Evolutionary conservation across 2,797 vertebrate species (phyloP).

Genomic region (Alcedo quadribrachys): DNA sequence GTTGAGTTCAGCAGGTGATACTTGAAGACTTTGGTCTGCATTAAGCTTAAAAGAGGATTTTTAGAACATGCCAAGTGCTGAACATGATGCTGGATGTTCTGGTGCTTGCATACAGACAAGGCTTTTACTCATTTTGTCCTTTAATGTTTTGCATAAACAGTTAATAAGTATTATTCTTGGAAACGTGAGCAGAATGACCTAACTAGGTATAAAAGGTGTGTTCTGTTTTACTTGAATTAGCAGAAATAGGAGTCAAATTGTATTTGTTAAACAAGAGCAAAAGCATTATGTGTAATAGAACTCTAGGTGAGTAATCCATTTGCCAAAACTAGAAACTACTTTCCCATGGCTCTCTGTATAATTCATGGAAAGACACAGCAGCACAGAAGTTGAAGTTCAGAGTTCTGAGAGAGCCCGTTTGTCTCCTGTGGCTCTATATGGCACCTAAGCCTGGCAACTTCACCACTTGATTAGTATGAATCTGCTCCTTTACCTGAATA

Average conservation of each 20-base stretch:
- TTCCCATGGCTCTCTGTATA: neutral
- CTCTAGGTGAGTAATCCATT: neutral
- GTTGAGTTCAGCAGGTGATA: neutral
- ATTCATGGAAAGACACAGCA: neutral
- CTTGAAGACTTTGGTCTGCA: neutral
- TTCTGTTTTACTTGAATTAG: neutral
- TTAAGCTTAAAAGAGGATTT: neutral
- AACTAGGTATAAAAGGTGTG: neutral
- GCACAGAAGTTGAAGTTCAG: neutral
- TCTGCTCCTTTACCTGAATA: neutral
- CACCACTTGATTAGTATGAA: neutral
- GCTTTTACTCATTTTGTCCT: neutral
- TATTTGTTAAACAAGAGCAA: neutral
- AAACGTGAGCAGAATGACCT: neutral
- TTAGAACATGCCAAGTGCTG: neutral
- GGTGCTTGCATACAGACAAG: neutral
- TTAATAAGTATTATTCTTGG: neutral
- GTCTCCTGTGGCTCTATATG: neutral
- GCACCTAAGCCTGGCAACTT: neutral
- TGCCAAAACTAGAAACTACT: neutral
- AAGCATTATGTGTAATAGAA: neutral
- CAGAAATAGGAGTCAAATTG: neutral
- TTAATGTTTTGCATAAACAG: neutral
- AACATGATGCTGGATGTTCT: neutral
- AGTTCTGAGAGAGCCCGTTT: neutral